These are phyloP conservation scores for Drosophila infuscata DNA, from an alignment of 2,888 invertebrate genomes.

Conservation along the genomic window DNA sequence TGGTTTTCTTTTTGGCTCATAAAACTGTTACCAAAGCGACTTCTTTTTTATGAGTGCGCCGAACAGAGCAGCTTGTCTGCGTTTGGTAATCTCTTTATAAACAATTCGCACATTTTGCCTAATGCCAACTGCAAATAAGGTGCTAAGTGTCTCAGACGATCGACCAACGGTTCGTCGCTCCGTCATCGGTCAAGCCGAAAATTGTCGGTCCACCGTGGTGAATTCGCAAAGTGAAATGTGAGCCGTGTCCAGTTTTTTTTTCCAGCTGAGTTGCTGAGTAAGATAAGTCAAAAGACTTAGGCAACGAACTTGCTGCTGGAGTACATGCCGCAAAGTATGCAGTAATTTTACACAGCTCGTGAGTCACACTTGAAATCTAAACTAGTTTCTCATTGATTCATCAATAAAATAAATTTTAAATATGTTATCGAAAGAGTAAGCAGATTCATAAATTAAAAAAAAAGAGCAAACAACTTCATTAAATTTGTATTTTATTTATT, in stretches of 20 bases:
- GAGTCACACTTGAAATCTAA: conserved; percentile 1
- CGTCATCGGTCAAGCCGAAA: conserved; percentile 47
- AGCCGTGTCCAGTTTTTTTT: not conserved
- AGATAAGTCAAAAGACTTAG: conserved; percentile 56
- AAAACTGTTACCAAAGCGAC: conserved; percentile 52
- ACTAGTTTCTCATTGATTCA: not conserved
- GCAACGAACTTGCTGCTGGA: conserved; percentile 53
- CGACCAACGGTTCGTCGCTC: conserved; percentile 24
- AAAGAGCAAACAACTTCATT: not conserved
- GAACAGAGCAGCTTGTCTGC: conserved; percentile 59
- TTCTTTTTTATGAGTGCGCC: conserved; percentile 63
- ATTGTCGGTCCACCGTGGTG: conserved; percentile 34
- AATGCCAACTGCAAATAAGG: conserved; percentile 75
- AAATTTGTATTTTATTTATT: not conserved
- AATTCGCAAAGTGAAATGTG: conserved; percentile 48
- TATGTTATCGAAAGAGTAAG: not conserved
- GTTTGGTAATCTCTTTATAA: conserved; percentile 81
- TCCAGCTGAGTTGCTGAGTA: not conserved
- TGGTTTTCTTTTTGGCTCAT: conserved; percentile 58
- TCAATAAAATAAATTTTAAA: not conserved
- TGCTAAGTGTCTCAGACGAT: conserved; percentile 69
- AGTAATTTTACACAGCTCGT: not conserved
- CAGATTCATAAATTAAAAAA: not conserved
- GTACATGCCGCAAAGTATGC: conserved; percentile 36
- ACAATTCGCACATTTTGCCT: conserved; percentile 79